Conservation (phyloP, 2,113 vertebrate species). For the Burhinus bistriatus region DNA sequence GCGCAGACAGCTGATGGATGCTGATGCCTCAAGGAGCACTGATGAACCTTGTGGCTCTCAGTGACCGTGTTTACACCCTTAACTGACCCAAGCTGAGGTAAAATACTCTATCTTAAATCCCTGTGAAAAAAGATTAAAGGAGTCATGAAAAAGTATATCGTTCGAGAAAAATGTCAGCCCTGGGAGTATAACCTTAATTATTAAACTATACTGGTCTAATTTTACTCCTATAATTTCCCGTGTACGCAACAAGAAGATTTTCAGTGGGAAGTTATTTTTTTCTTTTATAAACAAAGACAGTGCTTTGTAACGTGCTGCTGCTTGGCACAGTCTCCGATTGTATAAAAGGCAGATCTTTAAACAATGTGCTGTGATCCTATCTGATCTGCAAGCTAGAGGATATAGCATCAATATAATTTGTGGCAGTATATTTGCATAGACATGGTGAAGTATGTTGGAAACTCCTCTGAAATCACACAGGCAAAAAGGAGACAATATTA, state of each 20-base stretch:
- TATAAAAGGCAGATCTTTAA: slow-evolving; percentile 7
- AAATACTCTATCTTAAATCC: background rate
- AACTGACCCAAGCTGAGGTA: background rate
- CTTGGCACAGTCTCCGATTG: background rate
- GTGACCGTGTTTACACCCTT: background rate
- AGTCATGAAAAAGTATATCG: background rate
- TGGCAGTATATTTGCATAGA: background rate
- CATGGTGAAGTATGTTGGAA: background rate
- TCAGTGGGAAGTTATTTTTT: background rate
- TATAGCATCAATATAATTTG: background rate
- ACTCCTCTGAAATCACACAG: background rate
- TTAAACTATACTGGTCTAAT: background rate
- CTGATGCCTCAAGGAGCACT: background rate
- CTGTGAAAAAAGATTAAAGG: background rate
- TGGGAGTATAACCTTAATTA: background rate
- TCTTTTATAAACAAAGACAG: background rate
- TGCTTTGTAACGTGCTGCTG: background rate
- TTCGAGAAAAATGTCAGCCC: background rate
- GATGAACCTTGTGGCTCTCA: background rate
- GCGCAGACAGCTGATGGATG: background rate
- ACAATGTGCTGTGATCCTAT: background rate
- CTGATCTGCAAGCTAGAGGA: background rate
- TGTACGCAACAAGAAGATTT: background rate
- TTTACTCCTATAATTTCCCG: background rate
- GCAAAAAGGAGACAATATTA: background rate